Base-by-base conservation (phyloP, 2,113 vertebrate species). In the Numenius arquata region DNA sequence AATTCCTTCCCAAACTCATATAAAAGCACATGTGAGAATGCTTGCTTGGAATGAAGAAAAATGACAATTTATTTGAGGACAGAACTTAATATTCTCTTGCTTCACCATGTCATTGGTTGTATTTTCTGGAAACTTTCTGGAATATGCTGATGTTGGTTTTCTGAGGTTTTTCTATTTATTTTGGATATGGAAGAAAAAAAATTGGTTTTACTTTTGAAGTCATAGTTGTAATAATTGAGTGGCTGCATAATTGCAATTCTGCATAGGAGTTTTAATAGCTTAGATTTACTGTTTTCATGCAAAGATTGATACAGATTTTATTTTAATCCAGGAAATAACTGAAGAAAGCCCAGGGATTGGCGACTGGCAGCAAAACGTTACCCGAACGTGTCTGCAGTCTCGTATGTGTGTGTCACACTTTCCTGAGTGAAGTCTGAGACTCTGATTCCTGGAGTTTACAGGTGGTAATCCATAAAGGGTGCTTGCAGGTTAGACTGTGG, bases 391-490 rank as follows among this genome's bases (percentile, higher is more conserved):
- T 59, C 41, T 76, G 53, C 52, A 61, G 34, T 23, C 32, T 43
- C 59, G 16, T 40, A 20, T 0, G 2, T 11, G 32, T 56, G n/a
- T 19, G 21, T 67, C 55, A 20, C 6, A 2, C 23, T 47, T 70
- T 6, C 55, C 40, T 0, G 0, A 79, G 36, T 53, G 34, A 43
- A 50, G 14, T 16, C 25, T 53, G n/a, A 62, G 56, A 55, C 40
- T 58, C 62, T n/a, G 0, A 48, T 68, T 75, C 62, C 76, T 85
- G n/a, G 34, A 26, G 9, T 43, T 85, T 93, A 26, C 30, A 65
- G 34, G 56, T 6, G 5, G 30, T 34, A 62, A 53, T 41, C 48
- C 36, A 13, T 36, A 48, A 27, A 36, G 19, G 12, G 6, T 50
- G 30, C 68, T 75, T 63, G 55, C 40, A 65, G 48, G 17, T 78